Conservation (phyloP, 2,113 vertebrate species). For the Arvicanthis niloticus region DNA sequence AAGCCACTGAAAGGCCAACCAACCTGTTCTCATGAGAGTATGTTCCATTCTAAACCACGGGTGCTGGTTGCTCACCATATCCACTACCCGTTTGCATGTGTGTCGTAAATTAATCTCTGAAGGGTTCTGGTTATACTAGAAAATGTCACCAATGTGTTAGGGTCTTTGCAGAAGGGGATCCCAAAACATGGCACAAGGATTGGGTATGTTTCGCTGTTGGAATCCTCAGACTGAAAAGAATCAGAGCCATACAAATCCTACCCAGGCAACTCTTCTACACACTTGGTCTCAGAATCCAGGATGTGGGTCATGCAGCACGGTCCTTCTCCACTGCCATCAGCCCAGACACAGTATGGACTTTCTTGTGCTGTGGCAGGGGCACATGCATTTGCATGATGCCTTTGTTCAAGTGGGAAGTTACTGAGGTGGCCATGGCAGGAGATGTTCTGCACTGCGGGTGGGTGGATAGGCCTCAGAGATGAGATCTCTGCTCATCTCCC, state of each 20-base stretch:
- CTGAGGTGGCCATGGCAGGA: slow-evolving; percentile 92
- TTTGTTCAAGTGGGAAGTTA: slow-evolving; percentile 93
- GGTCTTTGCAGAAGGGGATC: slow-evolving; percentile 96
- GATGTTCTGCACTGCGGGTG: slow-evolving; percentile 70
- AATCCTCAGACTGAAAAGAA: slow-evolving; percentile 95
- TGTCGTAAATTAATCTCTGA: slow-evolving; percentile 94
- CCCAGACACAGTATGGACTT: slow-evolving; percentile 95
- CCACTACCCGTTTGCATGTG: slow-evolving; percentile 93
- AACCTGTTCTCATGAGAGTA: slow-evolving; percentile 93
- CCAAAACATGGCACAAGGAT: slow-evolving; percentile 94
- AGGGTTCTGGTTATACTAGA: slow-evolving; percentile 96
- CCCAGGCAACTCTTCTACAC: slow-evolving; percentile 95
- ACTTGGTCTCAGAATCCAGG: slow-evolving; percentile 92
- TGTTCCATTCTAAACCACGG: slow-evolving; percentile 98
- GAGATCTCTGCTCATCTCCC: no score
- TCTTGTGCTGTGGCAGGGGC: slow-evolving; percentile 93
- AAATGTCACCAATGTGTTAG: slow-evolving; percentile 96
- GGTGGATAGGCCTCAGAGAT: background rate
- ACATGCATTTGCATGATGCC: slow-evolving; percentile 94
- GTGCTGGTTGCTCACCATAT: slow-evolving; percentile 90
- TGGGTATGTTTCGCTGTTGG: slow-evolving; percentile 98
- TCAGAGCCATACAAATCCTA: slow-evolving; percentile 99
- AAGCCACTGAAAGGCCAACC: slow-evolving; percentile 97
- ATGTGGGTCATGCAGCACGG: slow-evolving; percentile 95
- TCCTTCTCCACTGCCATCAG: slow-evolving; percentile 94